Percentiles rank a stretch among this genome's conserved stretches.
Evolutionary conservation across 2,888 invertebrate genomes (phyloP).

Genomic region (Sympetrum striolatum): DNA sequence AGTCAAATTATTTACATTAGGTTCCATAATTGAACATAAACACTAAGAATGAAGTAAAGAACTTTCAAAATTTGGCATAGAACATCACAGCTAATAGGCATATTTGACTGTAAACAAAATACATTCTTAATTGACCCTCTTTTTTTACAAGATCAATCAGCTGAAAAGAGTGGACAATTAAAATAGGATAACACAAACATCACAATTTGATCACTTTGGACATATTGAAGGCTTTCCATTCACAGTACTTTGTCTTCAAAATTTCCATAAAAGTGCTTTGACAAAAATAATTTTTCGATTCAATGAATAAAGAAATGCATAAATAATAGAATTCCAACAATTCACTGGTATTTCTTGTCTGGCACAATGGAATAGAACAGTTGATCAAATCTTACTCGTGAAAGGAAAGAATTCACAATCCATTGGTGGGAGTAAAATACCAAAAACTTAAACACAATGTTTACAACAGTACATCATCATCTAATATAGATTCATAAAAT

Average conservation of each 20-base stretch:
- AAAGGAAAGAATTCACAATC: no score
- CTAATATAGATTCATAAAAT: no score
- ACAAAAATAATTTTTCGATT: no score
- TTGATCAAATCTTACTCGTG: no score
- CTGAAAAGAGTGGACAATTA: neutral
- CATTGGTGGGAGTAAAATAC: no score
- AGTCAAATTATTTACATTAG: neutral
- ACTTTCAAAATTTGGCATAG: constrained; percentile 16
- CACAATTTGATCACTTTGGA: neutral
- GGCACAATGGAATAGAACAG: no score
- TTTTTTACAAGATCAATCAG: neutral
- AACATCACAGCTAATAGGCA: constrained; percentile 13
- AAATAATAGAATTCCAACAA: no score
- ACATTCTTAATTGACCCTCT: neutral
- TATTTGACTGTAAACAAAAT: neutral
- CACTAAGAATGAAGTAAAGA: neutral
- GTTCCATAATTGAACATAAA: neutral
- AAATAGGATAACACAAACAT: neutral
- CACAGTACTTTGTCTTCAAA: neutral
- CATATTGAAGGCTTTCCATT: neutral
- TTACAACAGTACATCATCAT: no score
- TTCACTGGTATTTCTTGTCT: no score
- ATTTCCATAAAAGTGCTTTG: neutral
- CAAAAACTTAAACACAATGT: no score
- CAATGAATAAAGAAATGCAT: no score